Evolutionary conservation across 1,140 invertebrate species (phyloP).

Genomic region (Phthorimaea operculella): DNA sequence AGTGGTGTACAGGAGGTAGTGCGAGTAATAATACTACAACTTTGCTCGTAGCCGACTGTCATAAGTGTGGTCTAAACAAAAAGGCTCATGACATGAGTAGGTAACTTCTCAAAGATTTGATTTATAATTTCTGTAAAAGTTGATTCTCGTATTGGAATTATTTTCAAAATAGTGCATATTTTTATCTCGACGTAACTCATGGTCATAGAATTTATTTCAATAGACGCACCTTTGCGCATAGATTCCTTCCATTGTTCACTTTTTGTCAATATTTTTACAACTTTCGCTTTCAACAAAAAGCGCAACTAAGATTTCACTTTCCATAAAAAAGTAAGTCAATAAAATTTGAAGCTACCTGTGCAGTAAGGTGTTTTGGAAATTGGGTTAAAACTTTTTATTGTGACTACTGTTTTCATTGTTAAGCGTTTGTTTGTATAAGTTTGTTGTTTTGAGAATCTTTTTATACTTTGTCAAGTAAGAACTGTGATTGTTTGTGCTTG

Average conservation of each 20-base stretch:
- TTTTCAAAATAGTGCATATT: too few species aligned
- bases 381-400: constrained; percentile 15
- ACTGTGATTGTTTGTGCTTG: neutral
- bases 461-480: neutral
- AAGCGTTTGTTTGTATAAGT: neutral
- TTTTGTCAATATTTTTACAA: constrained; percentile 9
- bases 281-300: constrained; percentile 56
- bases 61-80: too few species aligned
- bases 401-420: constrained; percentile 6
- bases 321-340: constrained; percentile 21
- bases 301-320: constrained; percentile 16
- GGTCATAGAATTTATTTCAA: too few species aligned
- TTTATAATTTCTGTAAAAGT: too few species aligned
- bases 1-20: constrained; percentile 21
- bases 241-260: neutral
- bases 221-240: too few species aligned
- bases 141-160: too few species aligned
- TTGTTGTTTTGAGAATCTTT: neutral
- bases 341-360: constrained; percentile 17
- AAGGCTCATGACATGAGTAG: too few species aligned
- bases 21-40: constrained; percentile 22
- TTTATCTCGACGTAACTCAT: too few species aligned
- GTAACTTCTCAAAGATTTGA: too few species aligned
- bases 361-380: constrained; percentile 12
- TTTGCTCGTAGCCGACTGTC: constrained; percentile 14